Conservation (phyloP, 2,113 vertebrate genomes). For the Pandion haliaetus region DNA sequence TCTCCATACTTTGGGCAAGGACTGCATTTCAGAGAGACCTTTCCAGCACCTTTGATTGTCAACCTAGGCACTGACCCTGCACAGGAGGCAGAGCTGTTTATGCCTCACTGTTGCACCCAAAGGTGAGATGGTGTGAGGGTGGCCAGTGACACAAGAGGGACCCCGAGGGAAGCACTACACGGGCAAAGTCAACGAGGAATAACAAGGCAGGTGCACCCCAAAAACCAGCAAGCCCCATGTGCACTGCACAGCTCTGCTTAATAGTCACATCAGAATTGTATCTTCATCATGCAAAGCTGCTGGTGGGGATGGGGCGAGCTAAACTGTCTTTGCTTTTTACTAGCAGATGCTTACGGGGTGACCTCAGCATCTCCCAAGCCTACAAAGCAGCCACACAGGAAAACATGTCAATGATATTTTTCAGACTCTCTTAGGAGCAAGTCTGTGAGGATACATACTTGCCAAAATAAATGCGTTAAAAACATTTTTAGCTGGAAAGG, state of each 20-base stretch:
- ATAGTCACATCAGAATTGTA: not conserved
- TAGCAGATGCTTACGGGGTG: not conserved
- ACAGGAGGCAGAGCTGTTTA: not conserved
- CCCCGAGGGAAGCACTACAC: fast-evolving
- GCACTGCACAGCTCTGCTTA: too few relatives aligned
- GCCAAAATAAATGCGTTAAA: constrained; percentile 3
- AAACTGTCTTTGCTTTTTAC: not conserved
- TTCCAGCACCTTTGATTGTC: not conserved
- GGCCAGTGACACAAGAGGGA: not conserved
- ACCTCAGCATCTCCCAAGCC: not conserved
- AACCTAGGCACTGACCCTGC: not conserved
- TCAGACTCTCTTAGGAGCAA: not conserved
- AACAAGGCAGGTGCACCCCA: not conserved
- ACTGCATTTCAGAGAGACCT: not conserved
- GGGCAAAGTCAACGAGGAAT: fast-evolving
- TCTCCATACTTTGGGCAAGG: not conserved
- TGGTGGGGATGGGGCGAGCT: not conserved
- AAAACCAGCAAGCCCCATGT: not conserved
- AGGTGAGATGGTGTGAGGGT: not conserved
- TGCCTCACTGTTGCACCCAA: not conserved
- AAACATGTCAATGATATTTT: not conserved
- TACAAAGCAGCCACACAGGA: not conserved
- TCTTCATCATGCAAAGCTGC: not conserved
- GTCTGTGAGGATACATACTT: not conserved
- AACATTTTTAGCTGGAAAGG: not conserved